phyloP scores from a whole-genome alignment of 1,140 invertebrate species.

The Campoletis sonorensis region DNA sequence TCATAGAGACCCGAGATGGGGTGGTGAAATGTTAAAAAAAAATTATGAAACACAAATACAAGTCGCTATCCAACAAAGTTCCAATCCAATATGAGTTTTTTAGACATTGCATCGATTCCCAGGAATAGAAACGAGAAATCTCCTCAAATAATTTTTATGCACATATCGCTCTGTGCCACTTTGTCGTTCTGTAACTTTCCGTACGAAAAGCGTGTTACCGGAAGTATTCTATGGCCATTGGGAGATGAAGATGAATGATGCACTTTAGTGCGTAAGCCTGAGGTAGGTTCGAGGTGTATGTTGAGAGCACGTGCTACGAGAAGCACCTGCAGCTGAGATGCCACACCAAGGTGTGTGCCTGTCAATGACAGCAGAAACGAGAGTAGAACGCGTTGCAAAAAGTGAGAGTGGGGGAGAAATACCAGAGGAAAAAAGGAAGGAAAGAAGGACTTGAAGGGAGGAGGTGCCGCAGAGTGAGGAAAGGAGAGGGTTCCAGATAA shows the following conservation, averaged over 20 bases:
- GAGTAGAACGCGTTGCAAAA: neutral
- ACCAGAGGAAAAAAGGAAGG: slow-evolving; percentile 49
- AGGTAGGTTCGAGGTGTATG: neutral
- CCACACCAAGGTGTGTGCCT: neutral
- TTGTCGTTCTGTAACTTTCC: too few species aligned
- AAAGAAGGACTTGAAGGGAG: slow-evolving; percentile 32
- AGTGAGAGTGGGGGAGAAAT: slow-evolving; percentile 6
- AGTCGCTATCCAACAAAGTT: too few species aligned
- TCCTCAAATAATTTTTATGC: too few species aligned
- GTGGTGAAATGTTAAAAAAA: too few species aligned
- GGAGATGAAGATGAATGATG: neutral
- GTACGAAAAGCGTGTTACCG: too few species aligned
- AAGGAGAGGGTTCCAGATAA: neutral
- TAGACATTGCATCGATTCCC: too few species aligned
- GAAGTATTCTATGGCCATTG: too few species aligned
- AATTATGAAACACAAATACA: too few species aligned
- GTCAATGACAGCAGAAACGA: slow-evolving; percentile 24
- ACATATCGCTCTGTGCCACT: too few species aligned
- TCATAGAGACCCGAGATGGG: too few species aligned
- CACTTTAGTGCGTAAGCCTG: neutral
- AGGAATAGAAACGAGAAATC: too few species aligned
- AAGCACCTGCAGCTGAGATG: slow-evolving; percentile 6
- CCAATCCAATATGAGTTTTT: too few species aligned
- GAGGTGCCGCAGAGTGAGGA: neutral
- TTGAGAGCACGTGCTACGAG: neutral